Percentiles rank a stretch among this genome's conserved stretches.
phyloP scores from a whole-genome alignment of 2,113 vertebrate species.

The Pao palembangensis region DNA sequence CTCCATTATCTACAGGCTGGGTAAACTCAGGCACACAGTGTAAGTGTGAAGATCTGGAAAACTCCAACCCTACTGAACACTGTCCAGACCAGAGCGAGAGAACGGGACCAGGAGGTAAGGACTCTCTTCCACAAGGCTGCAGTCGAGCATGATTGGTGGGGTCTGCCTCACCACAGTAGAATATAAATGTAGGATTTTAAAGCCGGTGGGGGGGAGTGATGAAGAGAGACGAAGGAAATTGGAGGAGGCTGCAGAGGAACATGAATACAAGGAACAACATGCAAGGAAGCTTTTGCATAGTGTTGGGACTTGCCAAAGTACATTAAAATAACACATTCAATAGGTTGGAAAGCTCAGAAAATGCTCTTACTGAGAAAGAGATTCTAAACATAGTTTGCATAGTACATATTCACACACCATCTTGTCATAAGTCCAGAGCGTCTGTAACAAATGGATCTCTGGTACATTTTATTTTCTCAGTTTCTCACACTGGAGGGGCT shows the following conservation, averaged over 20 bases:
- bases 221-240: conserved; percentile 10
- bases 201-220: conserved; percentile 11
- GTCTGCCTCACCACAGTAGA: conserved; percentile 43
- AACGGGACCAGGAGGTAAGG: conserved; percentile 15
- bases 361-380: neutral
- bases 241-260: conserved; percentile 6
- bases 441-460: neutral
- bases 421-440: neutral
- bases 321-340: neutral
- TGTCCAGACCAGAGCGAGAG: conserved; percentile 17
- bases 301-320: neutral
- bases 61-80: conserved; percentile 37
- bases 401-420: neutral
- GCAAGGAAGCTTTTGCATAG: neutral
- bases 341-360: neutral
- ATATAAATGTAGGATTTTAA: conserved; percentile 58
- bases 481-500: neutral
- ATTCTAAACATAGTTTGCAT: neutral
- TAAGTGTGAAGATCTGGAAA: conserved; percentile 53
- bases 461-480: neutral
- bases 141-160: conserved; percentile 51
- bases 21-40: conserved; percentile 44
- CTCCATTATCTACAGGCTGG: conserved; percentile 30
- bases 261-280: neutral
- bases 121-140: conserved; percentile 49